phyloP scores from a whole-genome alignment of 2,113 vertebrate genomes.

The Nothocercus nigrocapillus region DNA sequence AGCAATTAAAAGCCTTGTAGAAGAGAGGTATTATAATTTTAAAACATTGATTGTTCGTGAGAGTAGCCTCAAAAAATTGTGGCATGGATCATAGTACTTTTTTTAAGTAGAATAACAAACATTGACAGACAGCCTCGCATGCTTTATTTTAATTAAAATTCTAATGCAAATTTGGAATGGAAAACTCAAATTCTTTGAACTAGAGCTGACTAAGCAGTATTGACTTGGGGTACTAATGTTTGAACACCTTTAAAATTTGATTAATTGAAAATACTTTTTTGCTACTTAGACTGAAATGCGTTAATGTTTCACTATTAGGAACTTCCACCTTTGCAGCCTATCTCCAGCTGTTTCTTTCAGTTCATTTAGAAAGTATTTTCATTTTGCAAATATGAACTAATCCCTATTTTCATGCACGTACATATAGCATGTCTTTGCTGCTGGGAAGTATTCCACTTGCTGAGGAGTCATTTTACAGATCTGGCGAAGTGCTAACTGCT shows the following conservation, averaged over 20 bases:
- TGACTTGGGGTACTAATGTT: neutral
- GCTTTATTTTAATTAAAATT: neutral
- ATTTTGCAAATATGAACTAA: neutral
- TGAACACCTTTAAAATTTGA: neutral
- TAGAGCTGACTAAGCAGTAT: neutral
- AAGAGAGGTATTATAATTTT: neutral
- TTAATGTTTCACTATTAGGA: neutral
- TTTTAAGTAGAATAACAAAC: neutral
- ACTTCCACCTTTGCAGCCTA: neutral
- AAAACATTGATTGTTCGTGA: neutral
- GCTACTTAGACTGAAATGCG: neutral
- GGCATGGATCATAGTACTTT: neutral
- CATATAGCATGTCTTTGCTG: neutral
- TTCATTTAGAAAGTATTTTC: neutral
- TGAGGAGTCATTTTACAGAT: neutral
- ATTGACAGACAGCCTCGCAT: neutral
- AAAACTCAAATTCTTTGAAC: neutral
- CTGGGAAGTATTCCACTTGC: neutral
- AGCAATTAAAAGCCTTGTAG: neutral
- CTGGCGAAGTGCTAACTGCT: neutral
- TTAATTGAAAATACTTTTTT: neutral
- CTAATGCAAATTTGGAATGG: neutral
- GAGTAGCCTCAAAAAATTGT: neutral
- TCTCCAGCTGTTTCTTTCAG: neutral
- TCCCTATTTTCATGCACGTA: accelerated